Evolutionary conservation across 2,113 vertebrate genomes (phyloP), one percentile per base, ranked within the genome.

Genomic region (Podiceps cristatus): DNA sequence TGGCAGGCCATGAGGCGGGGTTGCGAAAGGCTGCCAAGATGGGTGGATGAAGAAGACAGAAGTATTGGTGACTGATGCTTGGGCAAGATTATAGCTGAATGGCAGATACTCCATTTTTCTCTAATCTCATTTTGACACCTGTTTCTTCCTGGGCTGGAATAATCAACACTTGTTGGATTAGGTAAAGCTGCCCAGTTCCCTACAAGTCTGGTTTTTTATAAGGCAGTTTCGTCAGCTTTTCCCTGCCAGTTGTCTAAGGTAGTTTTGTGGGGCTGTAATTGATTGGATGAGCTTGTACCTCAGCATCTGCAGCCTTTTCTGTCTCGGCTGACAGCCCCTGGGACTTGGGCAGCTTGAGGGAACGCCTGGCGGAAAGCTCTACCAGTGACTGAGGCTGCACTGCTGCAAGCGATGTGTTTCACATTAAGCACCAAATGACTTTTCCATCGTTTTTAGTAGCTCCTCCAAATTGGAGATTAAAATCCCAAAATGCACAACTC

Each of bases 21-120:
- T 58, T 88, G 81, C 69, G 91, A 90, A 83, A 85, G 40, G 40
- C 84, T 92, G 93, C 91, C 89, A 89, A n/a, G 53, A 29, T 80
- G 82, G 62, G 77, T 13, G 67, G 87, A 88, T 77, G 77, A 90
- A 67, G 94, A 86, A 94, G 89, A 82, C 71, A 47, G 84, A 24
- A 82, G 59, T 58, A 7, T 24, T 77, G 74, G 89, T 91, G 89
- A 90, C 93, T 80, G 90, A 63, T 76, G 55, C 33, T 84, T 33
- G 58, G 56, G 89, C 66, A 80, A 56, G 88, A 18, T 37, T 64
- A 55, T 78, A 90, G n/a, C 64, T 1, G 3, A 63, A 11, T 52
- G 87, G 87, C 55, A 90, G 53, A 67, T 75, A 56, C 14, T 78
- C 58, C 27, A 17, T 77, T 85, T 85, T 78, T 66, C 59, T 40